Evolutionary conservation across 2,888 invertebrate genomes (phyloP).

Genomic region (Agelastica alni): DNA sequence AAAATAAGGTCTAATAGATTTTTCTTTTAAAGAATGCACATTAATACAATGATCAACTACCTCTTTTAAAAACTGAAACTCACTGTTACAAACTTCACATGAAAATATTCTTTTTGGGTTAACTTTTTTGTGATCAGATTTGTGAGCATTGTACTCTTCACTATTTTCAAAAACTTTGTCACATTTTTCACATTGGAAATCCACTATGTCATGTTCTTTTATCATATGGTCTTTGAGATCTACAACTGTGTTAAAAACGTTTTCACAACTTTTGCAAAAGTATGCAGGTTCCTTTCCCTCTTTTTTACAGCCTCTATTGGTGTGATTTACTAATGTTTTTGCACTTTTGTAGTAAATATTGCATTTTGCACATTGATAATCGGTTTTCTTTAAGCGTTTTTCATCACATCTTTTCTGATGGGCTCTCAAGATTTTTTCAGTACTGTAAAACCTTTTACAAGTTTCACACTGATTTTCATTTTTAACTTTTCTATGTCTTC

Average conservation of each 20-base stretch:
- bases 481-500: constrained; percentile 29
- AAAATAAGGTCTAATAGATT: constrained; percentile 43
- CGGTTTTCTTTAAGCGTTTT: constrained; percentile 24
- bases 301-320: constrained; percentile 28
- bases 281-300: constrained; percentile 20
- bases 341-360: constrained; percentile 28
- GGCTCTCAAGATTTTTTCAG: constrained; percentile 36
- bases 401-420: constrained; percentile 33
- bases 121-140: constrained; percentile 25
- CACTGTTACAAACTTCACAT: constrained; percentile 44
- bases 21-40: constrained; percentile 39
- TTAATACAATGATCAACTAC: constrained; percentile 41
- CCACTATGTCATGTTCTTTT: constrained; percentile 23
- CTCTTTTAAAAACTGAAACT: constrained; percentile 39
- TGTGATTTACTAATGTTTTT: constrained; percentile 26
- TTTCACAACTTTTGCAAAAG: constrained; percentile 32
- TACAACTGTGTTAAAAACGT: constrained; percentile 23
- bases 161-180: constrained; percentile 22
- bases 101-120: constrained; percentile 14
- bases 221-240: constrained; percentile 28
- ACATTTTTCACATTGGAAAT: constrained; percentile 27
- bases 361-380: constrained; percentile 30
- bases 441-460: constrained; percentile 36
- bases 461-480: constrained; percentile 30
- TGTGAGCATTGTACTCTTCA: constrained; percentile 24